Conservation (phyloP, 2,113 vertebrate genomes). For the Festucalex cinctus region DNA sequence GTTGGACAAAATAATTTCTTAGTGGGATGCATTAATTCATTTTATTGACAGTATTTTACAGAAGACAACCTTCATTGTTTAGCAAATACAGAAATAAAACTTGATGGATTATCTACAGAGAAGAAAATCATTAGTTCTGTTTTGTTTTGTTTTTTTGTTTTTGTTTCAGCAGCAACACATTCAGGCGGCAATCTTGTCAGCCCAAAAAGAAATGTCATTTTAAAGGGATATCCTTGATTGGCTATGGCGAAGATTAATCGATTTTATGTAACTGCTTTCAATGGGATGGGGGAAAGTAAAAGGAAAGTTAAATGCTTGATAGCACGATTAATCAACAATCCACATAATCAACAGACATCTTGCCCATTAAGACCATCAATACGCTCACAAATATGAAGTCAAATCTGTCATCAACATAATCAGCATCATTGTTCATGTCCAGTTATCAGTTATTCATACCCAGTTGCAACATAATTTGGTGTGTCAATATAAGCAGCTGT, state of each 20-base stretch:
- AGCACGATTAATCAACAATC: background rate
- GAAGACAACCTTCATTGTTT: background rate
- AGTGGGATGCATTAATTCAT: background rate
- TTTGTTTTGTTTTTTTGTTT: no score
- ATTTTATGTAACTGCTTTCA: no score
- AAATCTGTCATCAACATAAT: background rate
- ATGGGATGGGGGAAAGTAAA: no score
- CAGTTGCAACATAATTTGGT: background rate
- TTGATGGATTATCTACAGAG: background rate
- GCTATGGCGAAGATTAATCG: no score
- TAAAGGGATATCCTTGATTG: no score
- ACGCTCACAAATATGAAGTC: background rate
- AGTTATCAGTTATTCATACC: background rate
- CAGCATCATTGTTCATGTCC: background rate
- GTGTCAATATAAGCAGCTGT: background rate
- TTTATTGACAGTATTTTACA: background rate
- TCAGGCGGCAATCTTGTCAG: background rate
- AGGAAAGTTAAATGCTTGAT: background rate
- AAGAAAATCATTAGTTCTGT: no score
- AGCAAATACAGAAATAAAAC: background rate
- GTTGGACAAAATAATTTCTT: background rate
- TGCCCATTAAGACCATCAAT: background rate
- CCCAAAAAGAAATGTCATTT: background rate
- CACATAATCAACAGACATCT: background rate
- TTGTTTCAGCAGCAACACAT: background rate